phyloP scores from a whole-genome alignment of 2,888 invertebrate species.

The Blastobasis adustella region DNA sequence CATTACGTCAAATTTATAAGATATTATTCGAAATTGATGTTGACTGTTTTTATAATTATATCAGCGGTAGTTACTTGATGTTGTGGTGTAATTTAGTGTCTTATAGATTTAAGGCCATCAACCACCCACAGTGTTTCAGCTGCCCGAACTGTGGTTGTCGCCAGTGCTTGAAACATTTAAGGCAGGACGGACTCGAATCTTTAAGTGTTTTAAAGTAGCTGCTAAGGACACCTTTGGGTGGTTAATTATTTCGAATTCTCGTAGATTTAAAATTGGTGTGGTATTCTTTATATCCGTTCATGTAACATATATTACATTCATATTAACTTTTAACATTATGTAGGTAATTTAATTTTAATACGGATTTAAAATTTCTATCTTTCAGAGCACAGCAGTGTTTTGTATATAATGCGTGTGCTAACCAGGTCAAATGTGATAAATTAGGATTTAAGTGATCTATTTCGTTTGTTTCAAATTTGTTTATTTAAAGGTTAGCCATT shows the following conservation, averaged over 20 bases:
- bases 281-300: slow-evolving; percentile 68
- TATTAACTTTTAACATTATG: slow-evolving; percentile 42
- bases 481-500: slow-evolving; percentile 16
- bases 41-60: slow-evolving; percentile 75
- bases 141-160: background rate
- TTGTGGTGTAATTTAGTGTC: slow-evolving; percentile 76
- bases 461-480: slow-evolving; percentile 20
- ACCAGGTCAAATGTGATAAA: slow-evolving; percentile 71
- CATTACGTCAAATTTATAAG: slow-evolving; percentile 66
- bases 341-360: slow-evolving; percentile 53
- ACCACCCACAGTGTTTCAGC: slow-evolving; percentile 45
- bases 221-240: slow-evolving; percentile 46
- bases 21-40: slow-evolving; percentile 74
- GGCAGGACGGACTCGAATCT: too few species aligned
- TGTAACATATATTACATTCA: slow-evolving; percentile 42
- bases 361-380: slow-evolving; percentile 44
- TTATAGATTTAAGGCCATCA: slow-evolving; percentile 60
- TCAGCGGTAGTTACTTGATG: slow-evolving; percentile 74
- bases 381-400: slow-evolving; percentile 57
- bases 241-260: slow-evolving; percentile 63
- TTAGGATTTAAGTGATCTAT: slow-evolving; percentile 56
- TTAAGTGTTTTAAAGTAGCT: too few species aligned
- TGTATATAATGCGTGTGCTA: slow-evolving; percentile 58
- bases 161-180: too few species aligned
- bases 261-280: slow-evolving; percentile 69